Evolutionary conservation across 2,888 invertebrate genomes (phyloP).

Genomic region (Caenorhabditis sp.): DNA sequence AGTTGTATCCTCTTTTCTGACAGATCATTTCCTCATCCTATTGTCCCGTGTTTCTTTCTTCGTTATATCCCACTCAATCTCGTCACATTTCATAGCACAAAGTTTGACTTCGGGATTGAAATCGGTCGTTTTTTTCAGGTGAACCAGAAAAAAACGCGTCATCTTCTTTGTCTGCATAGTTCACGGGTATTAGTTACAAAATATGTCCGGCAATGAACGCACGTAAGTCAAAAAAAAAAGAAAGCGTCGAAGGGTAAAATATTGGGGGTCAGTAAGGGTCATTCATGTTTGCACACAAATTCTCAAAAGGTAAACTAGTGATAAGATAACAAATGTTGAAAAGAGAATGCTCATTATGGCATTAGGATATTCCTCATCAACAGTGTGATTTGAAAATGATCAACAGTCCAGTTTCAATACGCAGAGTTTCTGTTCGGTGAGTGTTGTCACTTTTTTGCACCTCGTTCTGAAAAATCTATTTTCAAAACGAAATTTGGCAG

Average conservation of each 20-base stretch:
- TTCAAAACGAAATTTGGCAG: not conserved
- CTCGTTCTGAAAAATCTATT: no score
- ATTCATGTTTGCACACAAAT: not conserved
- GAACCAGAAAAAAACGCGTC: constrained; percentile 41
- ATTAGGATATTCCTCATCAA: not conserved
- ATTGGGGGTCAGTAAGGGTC: constrained; percentile 10
- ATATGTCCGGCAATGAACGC: constrained; percentile 57
- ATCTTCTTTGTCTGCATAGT: constrained; percentile 45
- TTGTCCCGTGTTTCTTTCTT: constrained; percentile 3
- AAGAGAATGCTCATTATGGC: not conserved
- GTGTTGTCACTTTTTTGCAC: not conserved
- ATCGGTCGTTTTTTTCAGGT: constrained; percentile 18
- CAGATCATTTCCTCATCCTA: constrained; percentile 14
- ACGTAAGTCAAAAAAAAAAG: constrained; percentile 41
- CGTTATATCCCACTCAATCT: constrained; percentile 2
- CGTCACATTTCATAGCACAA: constrained; percentile 10
- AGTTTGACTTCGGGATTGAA: constrained; percentile 10
- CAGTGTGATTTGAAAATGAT: not conserved
- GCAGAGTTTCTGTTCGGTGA: not conserved
- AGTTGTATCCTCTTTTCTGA: constrained; percentile 5
- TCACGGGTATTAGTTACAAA: constrained; percentile 58
- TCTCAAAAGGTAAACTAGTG: not conserved
- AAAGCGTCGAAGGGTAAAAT: not conserved
- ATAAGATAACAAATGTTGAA: constrained; percentile 6
- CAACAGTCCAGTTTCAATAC: not conserved